These are phyloP conservation scores for Barnardius zonarius DNA, from an alignment of 2,113 vertebrate genomes.

Conservation along the genomic window DNA sequence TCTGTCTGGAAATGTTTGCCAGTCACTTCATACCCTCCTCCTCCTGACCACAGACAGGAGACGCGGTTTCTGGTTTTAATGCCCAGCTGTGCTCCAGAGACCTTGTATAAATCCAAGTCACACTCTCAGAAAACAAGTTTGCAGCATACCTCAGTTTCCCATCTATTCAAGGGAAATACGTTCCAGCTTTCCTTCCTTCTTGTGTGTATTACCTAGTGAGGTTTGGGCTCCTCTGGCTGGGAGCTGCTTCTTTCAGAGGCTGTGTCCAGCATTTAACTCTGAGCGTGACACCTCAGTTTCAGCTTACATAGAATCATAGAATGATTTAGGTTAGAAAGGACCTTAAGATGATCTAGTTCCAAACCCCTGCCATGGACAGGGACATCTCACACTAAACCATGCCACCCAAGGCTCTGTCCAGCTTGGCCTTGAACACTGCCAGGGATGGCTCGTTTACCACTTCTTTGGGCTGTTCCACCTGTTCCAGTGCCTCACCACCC, in stretches of 20 bases:
- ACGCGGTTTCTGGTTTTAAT: conserved; percentile 16
- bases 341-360: background rate
- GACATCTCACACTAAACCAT: background rate
- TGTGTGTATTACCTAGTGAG: background rate
- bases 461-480: background rate
- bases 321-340: background rate
- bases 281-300: background rate
- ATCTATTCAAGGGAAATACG: background rate
- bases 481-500: background rate
- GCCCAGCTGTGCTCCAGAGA: conserved; percentile 48
- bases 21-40: background rate
- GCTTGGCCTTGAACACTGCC: background rate
- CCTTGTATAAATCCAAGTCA: background rate
- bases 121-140: background rate
- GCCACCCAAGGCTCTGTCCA: background rate
- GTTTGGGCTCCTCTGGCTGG: background rate
- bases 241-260: background rate
- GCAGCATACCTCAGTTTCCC: background rate
- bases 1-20: conserved; percentile 50
- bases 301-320: background rate
- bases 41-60: background rate
- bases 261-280: background rate
- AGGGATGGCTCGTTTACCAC: background rate
- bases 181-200: background rate
- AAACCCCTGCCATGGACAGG: background rate